phyloP scores from a whole-genome alignment of 2,888 invertebrate genomes.

The Himalopsyche anomala region DNA sequence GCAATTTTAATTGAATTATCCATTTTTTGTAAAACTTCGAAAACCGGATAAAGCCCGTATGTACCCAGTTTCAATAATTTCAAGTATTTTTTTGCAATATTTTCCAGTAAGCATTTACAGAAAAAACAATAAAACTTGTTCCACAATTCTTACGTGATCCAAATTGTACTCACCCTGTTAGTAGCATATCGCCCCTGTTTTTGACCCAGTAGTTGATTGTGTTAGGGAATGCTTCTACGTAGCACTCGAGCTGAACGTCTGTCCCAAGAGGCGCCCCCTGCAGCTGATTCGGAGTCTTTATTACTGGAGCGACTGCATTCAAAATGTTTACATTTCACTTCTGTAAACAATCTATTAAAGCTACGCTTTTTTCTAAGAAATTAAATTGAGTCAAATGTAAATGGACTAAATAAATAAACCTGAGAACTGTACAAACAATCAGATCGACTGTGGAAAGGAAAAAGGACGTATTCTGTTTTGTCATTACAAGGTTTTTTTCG shows the following conservation, averaged over 20 bases:
- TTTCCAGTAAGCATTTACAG: too few relatives aligned
- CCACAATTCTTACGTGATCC: not conserved
- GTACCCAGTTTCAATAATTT: too few relatives aligned
- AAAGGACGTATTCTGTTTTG: too few relatives aligned
- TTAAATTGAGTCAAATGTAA: not conserved
- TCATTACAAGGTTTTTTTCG: too few relatives aligned
- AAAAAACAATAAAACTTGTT: too few relatives aligned
- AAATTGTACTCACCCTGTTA: constrained; percentile 73
- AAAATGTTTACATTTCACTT: not conserved
- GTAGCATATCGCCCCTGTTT: constrained; percentile 72
- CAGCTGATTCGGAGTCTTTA: constrained; percentile 80
- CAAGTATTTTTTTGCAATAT: too few relatives aligned
- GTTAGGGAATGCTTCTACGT: constrained; percentile 80
- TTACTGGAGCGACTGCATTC: constrained; percentile 78
- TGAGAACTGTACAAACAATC: not conserved
- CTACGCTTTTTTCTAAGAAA: not conserved
- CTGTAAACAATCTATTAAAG: not conserved
- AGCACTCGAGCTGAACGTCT: constrained; percentile 79
- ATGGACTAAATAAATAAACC: not conserved
- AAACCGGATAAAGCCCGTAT: too few relatives aligned
- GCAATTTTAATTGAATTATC: too few relatives aligned
- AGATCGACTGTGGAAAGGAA: too few relatives aligned
- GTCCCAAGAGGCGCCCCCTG: constrained; percentile 79
- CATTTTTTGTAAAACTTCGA: too few relatives aligned
- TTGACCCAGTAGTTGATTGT: constrained; percentile 82